These are phyloP conservation scores for Podarcis muralis DNA, from an alignment of 2,113 vertebrate species.

Conservation along the genomic window DNA sequence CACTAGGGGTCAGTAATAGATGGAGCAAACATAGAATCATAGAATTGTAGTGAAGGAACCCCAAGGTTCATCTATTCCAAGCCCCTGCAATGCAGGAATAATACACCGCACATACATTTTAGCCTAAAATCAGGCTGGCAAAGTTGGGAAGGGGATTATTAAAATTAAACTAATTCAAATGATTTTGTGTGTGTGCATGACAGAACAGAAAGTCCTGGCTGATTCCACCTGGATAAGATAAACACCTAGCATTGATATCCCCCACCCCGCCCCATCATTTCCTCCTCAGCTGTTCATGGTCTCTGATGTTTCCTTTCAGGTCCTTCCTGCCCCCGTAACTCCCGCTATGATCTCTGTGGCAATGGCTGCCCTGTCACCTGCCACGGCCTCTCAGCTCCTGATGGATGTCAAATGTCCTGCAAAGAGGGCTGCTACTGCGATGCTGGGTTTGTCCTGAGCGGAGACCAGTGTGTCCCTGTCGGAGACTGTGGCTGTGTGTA, in stretches of 20 bases:
- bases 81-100: too few species aligned
- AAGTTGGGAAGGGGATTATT: too few species aligned
- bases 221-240: background rate
- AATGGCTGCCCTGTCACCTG: slow-evolving; percentile 70
- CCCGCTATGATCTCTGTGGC: slow-evolving; percentile 73
- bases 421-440: slow-evolving; percentile 75
- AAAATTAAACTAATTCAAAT: too few species aligned
- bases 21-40: too few species aligned
- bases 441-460: slow-evolving; percentile 67
- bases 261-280: background rate
- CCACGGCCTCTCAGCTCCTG: background rate
- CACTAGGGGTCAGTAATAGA: too few species aligned
- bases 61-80: too few species aligned
- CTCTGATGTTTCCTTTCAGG: slow-evolving; percentile 34
- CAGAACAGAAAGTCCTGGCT: background rate
- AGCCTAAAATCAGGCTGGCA: too few species aligned
- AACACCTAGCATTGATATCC: background rate
- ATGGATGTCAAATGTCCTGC: slow-evolving; percentile 59
- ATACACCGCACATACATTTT: too few species aligned
- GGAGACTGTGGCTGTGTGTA: slow-evolving; percentile 76
- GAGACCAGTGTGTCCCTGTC: slow-evolving; percentile 66
- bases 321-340: slow-evolving; percentile 64
- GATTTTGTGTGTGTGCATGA: too few species aligned
- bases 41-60: too few species aligned
- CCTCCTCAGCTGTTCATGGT: background rate